A percentile compares a stretch with the other conserved stretches of the same genome.
Evolutionary conservation across 1,140 invertebrate species (phyloP).

Genomic region (Orussus abietinus): DNA sequence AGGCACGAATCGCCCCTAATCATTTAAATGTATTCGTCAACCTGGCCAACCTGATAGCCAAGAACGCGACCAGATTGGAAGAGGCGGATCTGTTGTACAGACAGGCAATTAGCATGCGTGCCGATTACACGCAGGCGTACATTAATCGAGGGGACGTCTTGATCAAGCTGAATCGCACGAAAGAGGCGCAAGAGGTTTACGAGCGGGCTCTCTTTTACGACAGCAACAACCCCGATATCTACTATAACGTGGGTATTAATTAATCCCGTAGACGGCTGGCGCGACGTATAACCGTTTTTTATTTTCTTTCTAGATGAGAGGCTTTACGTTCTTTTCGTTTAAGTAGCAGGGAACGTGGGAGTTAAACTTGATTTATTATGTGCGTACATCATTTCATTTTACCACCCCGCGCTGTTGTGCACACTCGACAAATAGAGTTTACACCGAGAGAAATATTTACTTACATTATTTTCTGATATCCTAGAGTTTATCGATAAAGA

Average conservation of each 20-base stretch:
- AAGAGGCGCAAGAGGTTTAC: conserved; percentile 93
- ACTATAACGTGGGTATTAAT: conserved; percentile 83
- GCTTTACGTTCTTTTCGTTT: no score
- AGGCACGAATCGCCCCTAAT: conserved; percentile 92
- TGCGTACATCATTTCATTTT: no score
- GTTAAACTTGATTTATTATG: no score
- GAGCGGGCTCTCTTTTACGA: conserved; percentile 90
- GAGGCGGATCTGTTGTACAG: conserved; percentile 91
- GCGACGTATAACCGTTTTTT: no score
- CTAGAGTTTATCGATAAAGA: no score
- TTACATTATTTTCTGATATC: no score
- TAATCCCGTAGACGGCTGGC: no score
- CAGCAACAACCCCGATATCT: conserved; percentile 93
- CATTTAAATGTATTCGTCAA: conserved; percentile 96
- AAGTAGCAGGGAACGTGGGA: no score
- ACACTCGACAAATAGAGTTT: no score
- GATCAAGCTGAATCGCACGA: conserved; percentile 90
- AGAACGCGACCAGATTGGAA: conserved; percentile 84
- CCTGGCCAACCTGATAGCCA: conserved; percentile 90
- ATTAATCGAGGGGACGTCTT: conserved; percentile 95
- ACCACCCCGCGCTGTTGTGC: no score
- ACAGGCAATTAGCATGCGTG: conserved; percentile 94
- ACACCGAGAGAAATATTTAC: no score
- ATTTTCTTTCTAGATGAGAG: no score
- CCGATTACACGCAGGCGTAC: conserved; percentile 96